These are phyloP conservation scores for Fukomys damarensis DNA, from an alignment of 2,113 vertebrate species.

Conservation along the genomic window DNA sequence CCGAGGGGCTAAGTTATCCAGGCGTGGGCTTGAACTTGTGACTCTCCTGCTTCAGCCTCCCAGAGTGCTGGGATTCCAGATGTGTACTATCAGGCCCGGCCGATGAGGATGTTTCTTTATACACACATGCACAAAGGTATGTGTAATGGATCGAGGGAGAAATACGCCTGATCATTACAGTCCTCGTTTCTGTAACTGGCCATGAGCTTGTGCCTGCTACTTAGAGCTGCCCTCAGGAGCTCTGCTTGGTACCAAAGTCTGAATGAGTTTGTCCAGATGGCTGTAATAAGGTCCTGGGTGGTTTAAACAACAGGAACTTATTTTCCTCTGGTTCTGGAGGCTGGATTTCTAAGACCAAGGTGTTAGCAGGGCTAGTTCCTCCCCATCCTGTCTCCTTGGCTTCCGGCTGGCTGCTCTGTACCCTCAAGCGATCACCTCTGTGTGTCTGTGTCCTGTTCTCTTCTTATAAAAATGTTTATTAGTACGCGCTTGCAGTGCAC, in stretches of 20 bases:
- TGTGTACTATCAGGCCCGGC: background rate
- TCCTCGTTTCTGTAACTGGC: background rate
- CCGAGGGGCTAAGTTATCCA: background rate
- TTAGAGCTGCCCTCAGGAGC: background rate
- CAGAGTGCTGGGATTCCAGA: background rate
- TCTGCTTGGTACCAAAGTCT: background rate
- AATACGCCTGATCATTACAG: fast-evolving
- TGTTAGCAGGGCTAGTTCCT: background rate
- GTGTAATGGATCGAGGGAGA: background rate
- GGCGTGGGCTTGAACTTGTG: background rate
- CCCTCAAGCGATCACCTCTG: background rate
- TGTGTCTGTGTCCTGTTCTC: background rate
- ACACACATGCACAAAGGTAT: no score
- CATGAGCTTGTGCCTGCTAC: background rate
- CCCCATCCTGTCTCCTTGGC: background rate
- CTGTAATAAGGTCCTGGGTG: background rate
- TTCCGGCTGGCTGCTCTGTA: background rate
- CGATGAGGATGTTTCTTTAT: background rate
- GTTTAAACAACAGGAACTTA: background rate
- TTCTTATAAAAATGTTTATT: background rate
- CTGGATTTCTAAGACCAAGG: background rate
- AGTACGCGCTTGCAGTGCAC: background rate
- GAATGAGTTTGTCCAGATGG: background rate
- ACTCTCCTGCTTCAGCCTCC: background rate
- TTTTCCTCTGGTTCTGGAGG: background rate